Conservation (phyloP, 2,113 vertebrate genomes). For the Takifugu bimaculatus region DNA sequence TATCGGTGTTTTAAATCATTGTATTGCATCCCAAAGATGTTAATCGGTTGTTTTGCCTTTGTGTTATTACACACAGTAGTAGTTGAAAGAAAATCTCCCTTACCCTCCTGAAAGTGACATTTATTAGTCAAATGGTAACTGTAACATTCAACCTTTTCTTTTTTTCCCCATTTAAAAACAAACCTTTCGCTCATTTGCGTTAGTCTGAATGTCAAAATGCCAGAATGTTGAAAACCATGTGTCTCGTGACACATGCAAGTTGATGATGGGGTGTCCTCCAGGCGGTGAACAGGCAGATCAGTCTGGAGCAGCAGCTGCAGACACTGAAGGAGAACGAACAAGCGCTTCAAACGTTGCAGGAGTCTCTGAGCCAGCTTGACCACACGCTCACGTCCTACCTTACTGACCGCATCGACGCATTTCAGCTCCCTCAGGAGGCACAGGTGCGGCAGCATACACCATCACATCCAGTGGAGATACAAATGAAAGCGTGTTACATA, state of each 20-base stretch:
- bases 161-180: background rate
- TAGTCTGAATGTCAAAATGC: background rate
- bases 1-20: background rate
- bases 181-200: background rate
- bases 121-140: background rate
- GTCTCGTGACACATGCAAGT: background rate
- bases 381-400: conserved; percentile 90
- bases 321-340: conserved; percentile 82
- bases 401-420: conserved; percentile 92
- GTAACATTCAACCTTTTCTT: background rate
- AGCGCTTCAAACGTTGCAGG: conserved; percentile 84
- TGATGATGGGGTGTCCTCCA: conserved; percentile 34
- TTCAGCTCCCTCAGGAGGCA: conserved; percentile 90
- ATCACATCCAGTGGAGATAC: background rate
- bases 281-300: conserved; percentile 86
- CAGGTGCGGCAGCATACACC: conserved; percentile 74
- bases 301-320: conserved; percentile 87
- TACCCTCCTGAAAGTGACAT: background rate
- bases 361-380: conserved; percentile 85
- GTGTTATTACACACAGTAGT: too few relatives aligned
- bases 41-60: too few relatives aligned
- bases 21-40: too few relatives aligned
- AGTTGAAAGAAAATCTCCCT: background rate
- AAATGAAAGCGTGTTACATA: background rate
- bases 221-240: background rate